Percentiles rank a stretch among this genome's conserved stretches.
Conservation (phyloP, 1,140 invertebrate species). For the Wiebesia pumilae region DNA sequence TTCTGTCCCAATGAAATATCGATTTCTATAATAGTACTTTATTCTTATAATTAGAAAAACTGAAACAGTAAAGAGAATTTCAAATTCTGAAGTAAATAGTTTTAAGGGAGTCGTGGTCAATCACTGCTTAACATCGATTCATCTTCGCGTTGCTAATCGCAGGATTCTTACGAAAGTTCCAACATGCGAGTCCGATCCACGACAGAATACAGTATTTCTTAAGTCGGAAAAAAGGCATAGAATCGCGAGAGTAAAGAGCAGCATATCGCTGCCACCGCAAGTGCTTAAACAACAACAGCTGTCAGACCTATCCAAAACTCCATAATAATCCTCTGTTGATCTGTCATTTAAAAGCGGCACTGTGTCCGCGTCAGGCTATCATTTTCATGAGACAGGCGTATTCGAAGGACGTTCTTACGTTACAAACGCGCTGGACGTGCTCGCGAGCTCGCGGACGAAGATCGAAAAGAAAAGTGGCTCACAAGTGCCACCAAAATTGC, state of each 20-base stretch:
- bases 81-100: neutral
- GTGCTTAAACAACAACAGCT: constrained; percentile 1
- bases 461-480: neutral
- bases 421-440: neutral
- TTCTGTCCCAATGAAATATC: no score
- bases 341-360: neutral
- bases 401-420: neutral
- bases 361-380: neutral
- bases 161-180: neutral
- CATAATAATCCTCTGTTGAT: constrained; percentile 14
- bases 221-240: no score
- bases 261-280: neutral
- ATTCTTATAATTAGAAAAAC: no score
- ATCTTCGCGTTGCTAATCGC: neutral
- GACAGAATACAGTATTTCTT: no score
- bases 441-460: neutral
- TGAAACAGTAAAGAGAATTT: neutral
- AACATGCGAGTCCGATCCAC: neutral
- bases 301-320: constrained; percentile 21
- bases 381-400: constrained; percentile 23
- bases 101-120: neutral
- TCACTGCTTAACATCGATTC: neutral
- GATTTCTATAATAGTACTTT: no score
- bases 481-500: constrained; percentile 6
- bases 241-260: no score